These are phyloP conservation scores for Planiliza haematocheilus DNA, from an alignment of 2,113 vertebrate species.

Conservation along the genomic window DNA sequence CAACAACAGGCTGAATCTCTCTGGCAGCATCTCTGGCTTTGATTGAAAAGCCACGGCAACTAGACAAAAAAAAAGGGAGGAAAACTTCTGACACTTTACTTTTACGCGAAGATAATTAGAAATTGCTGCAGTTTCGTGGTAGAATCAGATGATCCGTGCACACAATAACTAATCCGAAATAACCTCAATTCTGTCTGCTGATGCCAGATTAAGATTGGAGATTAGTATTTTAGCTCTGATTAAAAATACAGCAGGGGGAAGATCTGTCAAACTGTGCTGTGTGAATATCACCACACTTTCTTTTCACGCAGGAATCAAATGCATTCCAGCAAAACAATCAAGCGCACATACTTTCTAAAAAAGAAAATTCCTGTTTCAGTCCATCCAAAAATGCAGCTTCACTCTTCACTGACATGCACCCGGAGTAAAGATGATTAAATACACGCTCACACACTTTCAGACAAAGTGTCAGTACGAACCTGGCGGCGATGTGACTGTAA, in stretches of 20 bases:
- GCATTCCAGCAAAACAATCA: neutral
- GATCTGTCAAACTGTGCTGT: constrained; percentile 45
- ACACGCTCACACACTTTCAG: neutral
- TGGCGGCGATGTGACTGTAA: constrained; percentile 73
- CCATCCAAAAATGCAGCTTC: neutral
- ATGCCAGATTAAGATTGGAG: constrained; percentile 72
- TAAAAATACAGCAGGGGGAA: constrained; percentile 59
- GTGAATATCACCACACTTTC: constrained; percentile 29
- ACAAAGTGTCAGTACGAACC: constrained; percentile 69
- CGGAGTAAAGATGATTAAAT: constrained; percentile 18
- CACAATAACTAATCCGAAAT: constrained; percentile 60
- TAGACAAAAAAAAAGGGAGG: neutral
- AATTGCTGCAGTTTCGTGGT: neutral
- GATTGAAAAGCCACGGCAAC: constrained; percentile 35
- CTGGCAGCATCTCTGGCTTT: constrained; percentile 30
- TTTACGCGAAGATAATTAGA: neutral
- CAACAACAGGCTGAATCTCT: constrained; percentile 11
- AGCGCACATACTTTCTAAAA: neutral
- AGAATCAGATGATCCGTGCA: constrained; percentile 9
- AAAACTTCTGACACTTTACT: constrained; percentile 17
- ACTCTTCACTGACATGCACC: constrained; percentile 20
- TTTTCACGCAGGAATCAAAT: constrained; percentile 6
- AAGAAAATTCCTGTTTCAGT: too few relatives aligned
- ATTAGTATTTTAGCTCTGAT: constrained; percentile 74
- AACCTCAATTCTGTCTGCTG: constrained; percentile 55